A percentile compares a stretch with the other conserved stretches of the same genome.
Evolutionary conservation across 2,888 invertebrate species (phyloP).

Genomic region (Eucriotettix oculatus): DNA sequence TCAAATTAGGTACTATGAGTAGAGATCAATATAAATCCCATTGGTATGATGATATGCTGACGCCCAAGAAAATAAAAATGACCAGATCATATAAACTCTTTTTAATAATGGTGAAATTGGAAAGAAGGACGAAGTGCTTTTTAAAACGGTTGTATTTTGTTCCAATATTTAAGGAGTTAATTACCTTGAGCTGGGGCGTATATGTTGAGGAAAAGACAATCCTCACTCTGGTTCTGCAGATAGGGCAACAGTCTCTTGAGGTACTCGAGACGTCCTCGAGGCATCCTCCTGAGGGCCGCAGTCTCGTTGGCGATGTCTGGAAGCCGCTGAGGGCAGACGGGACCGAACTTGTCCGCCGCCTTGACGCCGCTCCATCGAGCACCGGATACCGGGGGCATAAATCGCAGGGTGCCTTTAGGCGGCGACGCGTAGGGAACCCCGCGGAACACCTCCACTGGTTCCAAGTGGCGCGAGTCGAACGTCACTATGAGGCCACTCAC

Average conservation of each 20-base stretch:
- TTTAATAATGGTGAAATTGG: no score
- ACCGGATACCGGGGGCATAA: slow-evolving; percentile 92
- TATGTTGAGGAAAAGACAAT: slow-evolving; percentile 92
- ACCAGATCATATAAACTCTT: no score
- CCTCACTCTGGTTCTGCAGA: slow-evolving; percentile 84
- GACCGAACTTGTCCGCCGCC: slow-evolving; percentile 70
- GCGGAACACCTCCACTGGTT: slow-evolving; percentile 81
- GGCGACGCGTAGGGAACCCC: slow-evolving; percentile 92
- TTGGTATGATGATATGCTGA: no score
- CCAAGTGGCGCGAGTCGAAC: slow-evolving; percentile 61
- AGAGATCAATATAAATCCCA: no score
- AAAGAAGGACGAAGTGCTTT: no score
- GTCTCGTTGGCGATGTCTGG: slow-evolving; percentile 76
- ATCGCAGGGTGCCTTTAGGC: slow-evolving; percentile 71
- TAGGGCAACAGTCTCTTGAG: slow-evolving; percentile 74
- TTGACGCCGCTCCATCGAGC: slow-evolving; percentile 83
- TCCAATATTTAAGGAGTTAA: no score
- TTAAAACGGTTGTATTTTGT: no score
- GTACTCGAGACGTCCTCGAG: slow-evolving; percentile 74
- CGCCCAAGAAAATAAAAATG: no score
- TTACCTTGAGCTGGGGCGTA: slow-evolving; percentile 89
- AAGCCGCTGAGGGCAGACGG: slow-evolving; percentile 83
- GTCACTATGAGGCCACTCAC: slow-evolving; percentile 72
- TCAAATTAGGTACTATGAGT: no score
- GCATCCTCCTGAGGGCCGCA: slow-evolving; percentile 67